Percentiles rank a stretch among this genome's conserved stretches.
phyloP scores from a whole-genome alignment of 2,797 vertebrate species.

The Triplophysa yarkandensis region DNA sequence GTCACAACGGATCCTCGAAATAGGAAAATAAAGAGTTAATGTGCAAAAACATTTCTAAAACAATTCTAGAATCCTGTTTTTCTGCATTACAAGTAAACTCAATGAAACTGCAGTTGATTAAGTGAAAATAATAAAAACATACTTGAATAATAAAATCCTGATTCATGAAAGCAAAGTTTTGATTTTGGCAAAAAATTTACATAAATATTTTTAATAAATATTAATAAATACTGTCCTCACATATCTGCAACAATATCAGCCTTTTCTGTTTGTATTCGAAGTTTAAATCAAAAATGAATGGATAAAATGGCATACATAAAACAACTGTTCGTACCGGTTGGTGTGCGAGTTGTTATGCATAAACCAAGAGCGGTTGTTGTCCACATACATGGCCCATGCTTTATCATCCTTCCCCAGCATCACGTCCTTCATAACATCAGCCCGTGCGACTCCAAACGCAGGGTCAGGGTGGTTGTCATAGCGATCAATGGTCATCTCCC shows the following conservation, averaged over 20 bases:
- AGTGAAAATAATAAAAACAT: too few species aligned
- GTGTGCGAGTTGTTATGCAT: conserved; percentile 99
- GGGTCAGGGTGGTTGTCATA: conserved; percentile 99
- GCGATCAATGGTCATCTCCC: conserved; percentile 94
- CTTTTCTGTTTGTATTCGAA: neutral
- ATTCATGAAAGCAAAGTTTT: too few species aligned
- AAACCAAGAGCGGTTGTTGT: conserved; percentile 99
- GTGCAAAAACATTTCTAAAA: too few species aligned
- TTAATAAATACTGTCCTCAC: neutral
- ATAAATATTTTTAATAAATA: too few species aligned
- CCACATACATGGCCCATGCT: conserved; percentile 99
- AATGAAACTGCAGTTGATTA: too few species aligned
- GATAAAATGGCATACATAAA: neutral
- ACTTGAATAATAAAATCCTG: too few species aligned
- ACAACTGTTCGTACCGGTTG: conserved; percentile 82
- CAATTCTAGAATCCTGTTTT: too few species aligned
- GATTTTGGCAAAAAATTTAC: too few species aligned
- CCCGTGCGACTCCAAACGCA: conserved; percentile 89
- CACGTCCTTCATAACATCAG: conserved; percentile 93
- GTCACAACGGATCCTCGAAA: too few species aligned
- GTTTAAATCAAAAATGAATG: neutral
- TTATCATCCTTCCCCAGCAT: conserved; percentile 98
- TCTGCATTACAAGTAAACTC: too few species aligned
- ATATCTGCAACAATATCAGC: neutral
- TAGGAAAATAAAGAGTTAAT: too few species aligned